A percentile compares a stretch with the other conserved stretches of the same genome.
These are phyloP conservation scores for Zaprionus tsacasi DNA, from an alignment of 1,140 invertebrate species.

Conservation along the genomic window DNA sequence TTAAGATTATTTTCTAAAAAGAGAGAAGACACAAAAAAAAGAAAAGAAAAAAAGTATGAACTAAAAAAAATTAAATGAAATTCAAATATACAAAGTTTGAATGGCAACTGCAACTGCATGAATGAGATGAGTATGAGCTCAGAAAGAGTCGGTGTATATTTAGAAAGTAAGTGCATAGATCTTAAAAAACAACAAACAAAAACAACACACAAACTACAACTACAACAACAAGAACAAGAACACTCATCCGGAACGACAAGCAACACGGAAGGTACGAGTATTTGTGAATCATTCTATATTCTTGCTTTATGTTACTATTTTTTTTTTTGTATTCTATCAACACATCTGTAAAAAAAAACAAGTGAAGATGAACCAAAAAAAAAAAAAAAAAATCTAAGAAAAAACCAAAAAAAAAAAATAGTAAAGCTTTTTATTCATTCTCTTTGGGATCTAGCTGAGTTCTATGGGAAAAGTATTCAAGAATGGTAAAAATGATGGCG, in stretches of 20 bases:
- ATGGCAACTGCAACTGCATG: conserved; percentile 7
- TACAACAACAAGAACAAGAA: conserved; percentile 23
- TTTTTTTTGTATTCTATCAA: conserved; percentile 28
- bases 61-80: background rate
- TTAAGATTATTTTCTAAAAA: conserved; percentile 7
- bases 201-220: conserved; percentile 6
- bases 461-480: too few relatives aligned
- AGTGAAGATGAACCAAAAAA: conserved; percentile 38
- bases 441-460: background rate
- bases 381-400: conserved; percentile 22
- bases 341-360: conserved; percentile 42
- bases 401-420: background rate
- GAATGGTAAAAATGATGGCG: too few relatives aligned
- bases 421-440: background rate
- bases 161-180: conserved; percentile 47
- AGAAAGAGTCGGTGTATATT: conserved; percentile 34
- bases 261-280: conserved; percentile 40
- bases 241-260: conserved; percentile 13
- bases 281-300: conserved; percentile 46
- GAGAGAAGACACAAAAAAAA: conserved; percentile 3
- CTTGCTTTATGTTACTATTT: conserved; percentile 7
- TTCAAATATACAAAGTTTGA: conserved; percentile 3
- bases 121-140: conserved; percentile 7
- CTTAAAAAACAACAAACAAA: conserved; percentile 30
- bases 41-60: background rate